phyloP scores from a whole-genome alignment of 2,113 vertebrate genomes.

The Poeciliopsis occidentalis region DNA sequence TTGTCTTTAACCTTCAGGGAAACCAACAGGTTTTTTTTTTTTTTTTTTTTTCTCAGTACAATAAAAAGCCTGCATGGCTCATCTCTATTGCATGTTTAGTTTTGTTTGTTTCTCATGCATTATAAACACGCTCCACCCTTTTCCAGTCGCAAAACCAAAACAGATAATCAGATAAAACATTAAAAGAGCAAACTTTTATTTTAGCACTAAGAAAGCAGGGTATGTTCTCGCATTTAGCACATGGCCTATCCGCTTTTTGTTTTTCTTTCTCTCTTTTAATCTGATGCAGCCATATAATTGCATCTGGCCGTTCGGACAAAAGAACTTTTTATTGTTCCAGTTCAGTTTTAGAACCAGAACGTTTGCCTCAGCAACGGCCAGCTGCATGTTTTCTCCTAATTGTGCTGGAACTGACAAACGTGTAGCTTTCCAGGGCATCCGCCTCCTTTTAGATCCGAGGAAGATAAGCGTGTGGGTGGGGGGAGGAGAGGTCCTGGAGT shows the following conservation, averaged over 20 bases:
- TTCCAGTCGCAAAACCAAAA: conserved; percentile 9
- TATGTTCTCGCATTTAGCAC: not conserved
- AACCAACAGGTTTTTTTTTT: not conserved
- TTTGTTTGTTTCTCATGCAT: conserved; percentile 21
- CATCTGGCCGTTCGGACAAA: not conserved
- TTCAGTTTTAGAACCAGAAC: conserved; percentile 55
- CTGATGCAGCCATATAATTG: conserved; percentile 12
- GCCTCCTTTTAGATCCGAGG: conserved; percentile 49
- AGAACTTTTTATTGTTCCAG: not conserved
- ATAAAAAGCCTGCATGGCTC: conserved; percentile 15
- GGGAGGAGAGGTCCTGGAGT: conserved; percentile 44
- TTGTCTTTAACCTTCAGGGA: conserved; percentile 6
- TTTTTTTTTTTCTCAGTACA: conserved; percentile 2
- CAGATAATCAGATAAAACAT: not conserved
- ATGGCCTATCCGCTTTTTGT: conserved; percentile 6
- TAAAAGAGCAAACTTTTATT: conserved; percentile 1
- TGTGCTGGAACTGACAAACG: conserved; percentile 40
- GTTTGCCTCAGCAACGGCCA: conserved; percentile 35
- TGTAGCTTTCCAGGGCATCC: conserved; percentile 50
- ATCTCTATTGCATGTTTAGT: conserved; percentile 7
- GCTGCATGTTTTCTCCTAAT: conserved; percentile 56
- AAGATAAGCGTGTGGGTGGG: conserved; percentile 49
- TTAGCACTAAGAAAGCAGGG: not conserved
- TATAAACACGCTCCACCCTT: not conserved
- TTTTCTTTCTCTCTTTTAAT: not conserved